These are phyloP conservation scores for Zaprionus capensis DNA, from an alignment of 1,140 invertebrate genomes.

Conservation along the genomic window DNA sequence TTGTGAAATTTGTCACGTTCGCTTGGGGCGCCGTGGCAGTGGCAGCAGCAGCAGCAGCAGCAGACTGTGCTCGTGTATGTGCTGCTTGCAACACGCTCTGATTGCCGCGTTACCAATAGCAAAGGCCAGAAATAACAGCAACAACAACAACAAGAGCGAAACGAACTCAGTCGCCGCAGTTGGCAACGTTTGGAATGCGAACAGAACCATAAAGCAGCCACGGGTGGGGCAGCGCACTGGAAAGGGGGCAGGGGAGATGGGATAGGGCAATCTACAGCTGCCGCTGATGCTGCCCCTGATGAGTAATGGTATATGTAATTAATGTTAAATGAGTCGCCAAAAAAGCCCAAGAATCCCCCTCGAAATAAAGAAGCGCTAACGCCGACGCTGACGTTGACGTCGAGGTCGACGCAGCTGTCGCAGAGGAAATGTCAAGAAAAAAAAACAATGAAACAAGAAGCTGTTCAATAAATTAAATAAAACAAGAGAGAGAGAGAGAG, in stretches of 20 bases:
- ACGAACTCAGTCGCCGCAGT: slow-evolving; percentile 12
- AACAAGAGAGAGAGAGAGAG: neutral
- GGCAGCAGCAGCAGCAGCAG: slow-evolving; percentile 6
- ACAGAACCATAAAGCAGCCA: slow-evolving; percentile 24
- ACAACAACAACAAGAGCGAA: slow-evolving; percentile 10
- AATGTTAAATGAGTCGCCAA: slow-evolving; percentile 70
- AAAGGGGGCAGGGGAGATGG: neutral
- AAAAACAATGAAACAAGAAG: slow-evolving; percentile 15
- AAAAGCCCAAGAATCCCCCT: slow-evolving; percentile 18
- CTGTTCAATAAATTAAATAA: slow-evolving; percentile 28
- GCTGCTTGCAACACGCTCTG: slow-evolving; percentile 47
- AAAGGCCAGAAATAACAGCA: slow-evolving; percentile 43
- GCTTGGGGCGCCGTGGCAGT: slow-evolving; percentile 18
- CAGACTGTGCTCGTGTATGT: slow-evolving; percentile 8
- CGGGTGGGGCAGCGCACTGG: slow-evolving; percentile 3
- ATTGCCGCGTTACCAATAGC: slow-evolving; percentile 45
- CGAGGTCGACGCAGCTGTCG: slow-evolving; percentile 18
- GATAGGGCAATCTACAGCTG: slow-evolving; percentile 20
- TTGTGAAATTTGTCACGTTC: slow-evolving; percentile 79
- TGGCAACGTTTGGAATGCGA: slow-evolving; percentile 40
- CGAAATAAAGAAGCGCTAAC: neutral
- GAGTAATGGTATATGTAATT: slow-evolving; percentile 53
- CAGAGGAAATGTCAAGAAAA: slow-evolving; percentile 51
- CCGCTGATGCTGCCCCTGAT: slow-evolving; percentile 9
- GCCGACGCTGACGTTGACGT: neutral